Base-by-base conservation (phyloP, 1,140 invertebrate species). In the Hycleus cichorii region DNA sequence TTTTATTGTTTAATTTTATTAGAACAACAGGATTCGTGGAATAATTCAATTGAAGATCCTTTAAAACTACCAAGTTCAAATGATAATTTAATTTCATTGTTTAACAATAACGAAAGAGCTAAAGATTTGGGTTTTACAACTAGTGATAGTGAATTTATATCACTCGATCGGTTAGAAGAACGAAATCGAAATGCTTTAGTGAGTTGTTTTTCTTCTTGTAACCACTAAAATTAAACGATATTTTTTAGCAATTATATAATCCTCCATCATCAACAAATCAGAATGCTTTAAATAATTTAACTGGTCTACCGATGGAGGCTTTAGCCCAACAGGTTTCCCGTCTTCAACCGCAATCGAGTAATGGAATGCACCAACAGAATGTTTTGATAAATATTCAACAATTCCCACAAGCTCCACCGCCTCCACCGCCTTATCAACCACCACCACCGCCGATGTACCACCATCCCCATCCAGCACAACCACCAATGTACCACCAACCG, bases 351-450 rank as follows among this genome's bases (percentile, higher is more conserved):
- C 18, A 18, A 18, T 52, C 59, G 25, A 59, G 57, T 11, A 55
- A 59, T 52, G 68, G 69, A 11, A 60, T 74, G 63, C 72, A 73
- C 45, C 72, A 74, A 59, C 72, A 74, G 47, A 74, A 74, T 53
- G 72, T 74, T n/a, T 60, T 74, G 8, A 74, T 74, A 9, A 74
- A 74, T 55, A 74, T 74, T 18, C 72, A 74, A 49, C 72, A 74
- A 57, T 74, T 74, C 52, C 71, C 68, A 11, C 65, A 67, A 45
- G 62, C 65, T 11, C 69, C 68, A 3, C 69, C 65, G 18, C 69
- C 54, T 18, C 59, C 64, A 11, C 64, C 63, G 4, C 66, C 60
- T 42, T 67, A 69, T 52, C 70, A 71, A 48, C 69, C 64, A 44
- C 65, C 65, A 4, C 59, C 55, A 25, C 62, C 55, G 18, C 65